Evolutionary conservation across 2,888 invertebrate species (phyloP).

Genomic region (Hirtodrosophila trivittata): DNA sequence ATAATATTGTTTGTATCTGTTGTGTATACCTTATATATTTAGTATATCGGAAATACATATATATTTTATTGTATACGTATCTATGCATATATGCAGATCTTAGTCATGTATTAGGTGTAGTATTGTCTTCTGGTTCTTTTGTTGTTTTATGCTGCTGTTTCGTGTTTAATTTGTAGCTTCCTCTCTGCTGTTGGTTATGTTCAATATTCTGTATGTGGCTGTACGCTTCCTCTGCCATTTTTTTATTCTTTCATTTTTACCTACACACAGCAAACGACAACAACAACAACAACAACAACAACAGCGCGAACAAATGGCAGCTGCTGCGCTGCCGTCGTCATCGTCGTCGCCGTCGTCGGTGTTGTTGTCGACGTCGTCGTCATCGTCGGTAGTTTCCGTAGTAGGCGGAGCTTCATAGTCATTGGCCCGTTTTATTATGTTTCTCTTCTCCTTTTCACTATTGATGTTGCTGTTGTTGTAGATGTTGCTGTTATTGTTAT

Average conservation of each 20-base stretch:
- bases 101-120: too few relatives aligned
- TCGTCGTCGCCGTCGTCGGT: constrained; percentile 25
- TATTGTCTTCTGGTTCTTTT: not conserved
- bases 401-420: constrained; percentile 83
- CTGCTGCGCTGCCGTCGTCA: constrained; percentile 39
- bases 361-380: constrained; percentile 28
- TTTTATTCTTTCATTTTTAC: constrained; percentile 55
- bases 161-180: constrained; percentile 11
- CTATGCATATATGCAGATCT: not conserved
- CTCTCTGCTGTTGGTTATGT: constrained; percentile 35
- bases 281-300: constrained; percentile 31
- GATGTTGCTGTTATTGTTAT: constrained; percentile 4
- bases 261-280: constrained; percentile 49
- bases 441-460: constrained; percentile 74
- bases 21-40: not conserved
- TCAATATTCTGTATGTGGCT: constrained; percentile 40
- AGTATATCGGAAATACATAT: too few relatives aligned
- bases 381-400: constrained; percentile 66
- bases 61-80: constrained; percentile 1
- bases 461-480: constrained; percentile 33
- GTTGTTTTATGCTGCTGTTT: constrained; percentile 4
- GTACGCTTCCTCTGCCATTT: constrained; percentile 61
- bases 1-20: too few relatives aligned
- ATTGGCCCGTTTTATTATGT: constrained; percentile 81
- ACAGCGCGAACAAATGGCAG: constrained; percentile 51